phyloP scores from a whole-genome alignment of 2,888 invertebrate genomes.

The Chorisops tibialis region DNA sequence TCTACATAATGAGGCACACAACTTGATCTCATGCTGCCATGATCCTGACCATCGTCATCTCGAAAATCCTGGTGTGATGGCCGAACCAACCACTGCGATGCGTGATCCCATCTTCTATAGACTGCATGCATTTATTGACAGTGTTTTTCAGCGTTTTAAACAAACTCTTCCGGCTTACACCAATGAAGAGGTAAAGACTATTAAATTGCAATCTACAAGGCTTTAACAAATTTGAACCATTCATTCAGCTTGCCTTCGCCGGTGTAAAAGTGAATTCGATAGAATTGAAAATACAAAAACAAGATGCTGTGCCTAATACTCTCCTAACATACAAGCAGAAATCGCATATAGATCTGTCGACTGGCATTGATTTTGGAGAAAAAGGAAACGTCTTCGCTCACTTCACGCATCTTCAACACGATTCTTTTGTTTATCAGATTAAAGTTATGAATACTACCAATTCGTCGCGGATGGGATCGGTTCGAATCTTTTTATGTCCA shows the following conservation, averaged over 20 bases:
- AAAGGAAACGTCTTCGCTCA: constrained; percentile 67
- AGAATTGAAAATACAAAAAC: constrained; percentile 38
- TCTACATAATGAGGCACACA: constrained; percentile 79
- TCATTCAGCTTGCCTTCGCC: constrained; percentile 27
- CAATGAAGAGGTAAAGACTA: constrained; percentile 50
- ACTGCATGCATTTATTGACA: constrained; percentile 77
- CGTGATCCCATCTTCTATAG: constrained; percentile 83
- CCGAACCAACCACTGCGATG: constrained; percentile 80
- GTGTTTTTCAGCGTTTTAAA: constrained; percentile 71
- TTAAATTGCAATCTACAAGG: constrained; percentile 1
- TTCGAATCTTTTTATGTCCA: constrained; percentile 65
- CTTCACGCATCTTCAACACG: constrained; percentile 75
- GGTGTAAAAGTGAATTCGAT: constrained; percentile 37
- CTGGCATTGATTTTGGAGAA: constrained; percentile 75
- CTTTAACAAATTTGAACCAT: not conserved
- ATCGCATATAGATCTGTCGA: constrained; percentile 74
- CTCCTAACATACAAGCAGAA: constrained; percentile 77
- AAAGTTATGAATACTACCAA: constrained; percentile 58
- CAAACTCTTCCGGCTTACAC: constrained; percentile 58
- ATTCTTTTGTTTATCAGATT: constrained; percentile 65
- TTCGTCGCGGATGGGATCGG: constrained; percentile 56
- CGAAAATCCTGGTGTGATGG: constrained; percentile 76
- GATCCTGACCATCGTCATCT: constrained; percentile 69
- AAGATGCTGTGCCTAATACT: constrained; percentile 53
- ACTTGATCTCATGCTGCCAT: constrained; percentile 70